Evolutionary conservation across 2,113 vertebrate species (phyloP).

Genomic region (Hiodon tergisus): DNA sequence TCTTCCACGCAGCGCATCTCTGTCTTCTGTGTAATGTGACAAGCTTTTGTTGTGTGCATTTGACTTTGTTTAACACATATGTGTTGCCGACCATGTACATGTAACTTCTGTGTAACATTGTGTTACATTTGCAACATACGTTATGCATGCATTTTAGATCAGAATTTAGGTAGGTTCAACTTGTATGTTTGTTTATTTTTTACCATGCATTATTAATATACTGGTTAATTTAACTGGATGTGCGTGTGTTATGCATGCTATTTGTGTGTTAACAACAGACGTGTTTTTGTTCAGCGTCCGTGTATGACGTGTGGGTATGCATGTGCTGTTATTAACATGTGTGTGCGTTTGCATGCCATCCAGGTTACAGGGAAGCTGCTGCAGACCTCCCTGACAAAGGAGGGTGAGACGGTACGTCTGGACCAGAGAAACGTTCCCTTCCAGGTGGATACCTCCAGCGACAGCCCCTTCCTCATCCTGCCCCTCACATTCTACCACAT

Average conservation of each 20-base stretch:
- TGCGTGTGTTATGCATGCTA: background rate
- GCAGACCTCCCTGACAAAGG: slow-evolving; percentile 84
- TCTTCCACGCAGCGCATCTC: no score
- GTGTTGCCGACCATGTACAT: no score
- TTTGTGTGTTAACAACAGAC: background rate
- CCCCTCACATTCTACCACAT: slow-evolving; percentile 94
- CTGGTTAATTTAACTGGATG: no score
- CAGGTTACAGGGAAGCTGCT: slow-evolving; percentile 90
- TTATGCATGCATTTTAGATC: no score
- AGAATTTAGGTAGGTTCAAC: no score
- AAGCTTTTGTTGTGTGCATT: no score
- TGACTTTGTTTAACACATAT: no score
- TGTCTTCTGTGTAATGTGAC: no score
- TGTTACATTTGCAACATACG: no score
- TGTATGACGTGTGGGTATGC: background rate
- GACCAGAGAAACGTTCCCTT: slow-evolving; percentile 92
- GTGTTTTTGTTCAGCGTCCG: background rate
- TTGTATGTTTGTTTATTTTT: no score
- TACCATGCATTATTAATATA: background rate
- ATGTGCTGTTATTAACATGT: background rate
- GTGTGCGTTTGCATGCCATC: slow-evolving; percentile 38
- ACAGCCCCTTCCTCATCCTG: slow-evolving; percentile 94
- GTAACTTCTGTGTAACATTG: no score
- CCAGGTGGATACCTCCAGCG: slow-evolving; percentile 87
- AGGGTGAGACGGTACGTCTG: slow-evolving; percentile 82